A percentile compares a stretch with the other conserved stretches of the same genome.
These are phyloP conservation scores for Paedocypris micromegethes DNA, from an alignment of 2,797 vertebrate genomes.

Conservation along the genomic window DNA sequence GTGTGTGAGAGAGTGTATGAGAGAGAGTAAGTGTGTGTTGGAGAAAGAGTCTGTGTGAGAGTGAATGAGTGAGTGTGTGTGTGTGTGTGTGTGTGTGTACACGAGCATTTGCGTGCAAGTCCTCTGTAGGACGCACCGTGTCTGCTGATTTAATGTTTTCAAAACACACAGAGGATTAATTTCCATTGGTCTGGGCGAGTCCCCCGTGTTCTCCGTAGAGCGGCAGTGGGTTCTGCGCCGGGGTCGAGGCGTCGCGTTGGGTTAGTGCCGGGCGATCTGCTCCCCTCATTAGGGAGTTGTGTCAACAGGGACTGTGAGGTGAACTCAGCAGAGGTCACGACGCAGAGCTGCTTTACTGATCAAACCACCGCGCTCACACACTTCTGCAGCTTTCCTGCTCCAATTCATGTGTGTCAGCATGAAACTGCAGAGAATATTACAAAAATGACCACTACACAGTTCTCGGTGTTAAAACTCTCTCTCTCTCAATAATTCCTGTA, in stretches of 20 bases:
- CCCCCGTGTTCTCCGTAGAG: constrained; percentile 1
- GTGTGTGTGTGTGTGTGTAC: no score
- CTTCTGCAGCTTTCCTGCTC: constrained; percentile 14
- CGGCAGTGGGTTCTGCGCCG: constrained; percentile 46
- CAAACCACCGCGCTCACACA: constrained; percentile 2
- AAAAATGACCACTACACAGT: no score
- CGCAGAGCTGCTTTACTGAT: constrained; percentile 25
- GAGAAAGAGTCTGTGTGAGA: no score
- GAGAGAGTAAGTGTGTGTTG: no score
- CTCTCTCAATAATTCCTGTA: no score
- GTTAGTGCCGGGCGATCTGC: constrained; percentile 36
- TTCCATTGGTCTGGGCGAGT: not conserved
- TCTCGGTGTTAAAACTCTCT: no score
- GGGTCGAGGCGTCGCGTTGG: constrained; percentile 49
- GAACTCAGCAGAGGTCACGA: constrained; percentile 19
- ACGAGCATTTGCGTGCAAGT: not conserved
- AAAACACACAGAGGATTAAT: constrained; percentile 29
- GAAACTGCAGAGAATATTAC: no score
- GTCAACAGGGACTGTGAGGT: constrained; percentile 34
- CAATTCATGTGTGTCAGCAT: no score
- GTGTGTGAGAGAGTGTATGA: no score
- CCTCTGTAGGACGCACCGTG: not conserved
- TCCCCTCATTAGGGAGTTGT: constrained; percentile 39
- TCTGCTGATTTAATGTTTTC: constrained; percentile 21
- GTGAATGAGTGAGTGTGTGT: no score